Evolutionary conservation across 1,140 invertebrate genomes (phyloP).

Genomic region (Drosophila subpulchrella): DNA sequence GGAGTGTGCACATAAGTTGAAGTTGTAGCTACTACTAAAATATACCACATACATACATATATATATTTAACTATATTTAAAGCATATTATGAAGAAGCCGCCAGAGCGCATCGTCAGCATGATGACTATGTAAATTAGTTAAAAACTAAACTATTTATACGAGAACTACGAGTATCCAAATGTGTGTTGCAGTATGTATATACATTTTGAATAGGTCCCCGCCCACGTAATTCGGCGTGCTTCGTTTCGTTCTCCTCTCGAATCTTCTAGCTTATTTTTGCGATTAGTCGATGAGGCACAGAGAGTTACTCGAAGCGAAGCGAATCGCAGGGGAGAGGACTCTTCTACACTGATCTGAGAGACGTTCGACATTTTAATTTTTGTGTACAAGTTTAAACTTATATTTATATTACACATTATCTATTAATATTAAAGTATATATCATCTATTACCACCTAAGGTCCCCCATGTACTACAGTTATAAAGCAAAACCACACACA

Average conservation of each 20-base stretch:
- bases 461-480: slow-evolving; percentile 73
- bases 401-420: slow-evolving; percentile 73
- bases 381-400: slow-evolving; percentile 76
- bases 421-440: slow-evolving; percentile 68
- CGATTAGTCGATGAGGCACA: slow-evolving; percentile 5
- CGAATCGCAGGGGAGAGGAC: slow-evolving; percentile 4
- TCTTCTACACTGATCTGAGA: slow-evolving; percentile 30
- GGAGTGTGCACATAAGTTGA: slow-evolving; percentile 75
- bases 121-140: slow-evolving; percentile 80
- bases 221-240: slow-evolving; percentile 2
- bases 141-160: slow-evolving; percentile 82
- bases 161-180: slow-evolving; percentile 67
- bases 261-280: slow-evolving; percentile 18
- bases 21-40: slow-evolving; percentile 77
- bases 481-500: slow-evolving; percentile 63
- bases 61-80: slow-evolving; percentile 56
- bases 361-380: slow-evolving; percentile 73
- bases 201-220: slow-evolving; percentile 48
- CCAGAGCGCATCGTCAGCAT: slow-evolving; percentile 78
- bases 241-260: slow-evolving; percentile 13
- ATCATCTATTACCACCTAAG: slow-evolving; percentile 75
- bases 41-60: slow-evolving; percentile 47
- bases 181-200: slow-evolving; percentile 71
- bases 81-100: slow-evolving; percentile 63
- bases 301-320: slow-evolving; percentile 10